These are phyloP conservation scores for Phenganax marumi DNA, from an alignment of 92 coral and sea anemone genomes.

Conservation along the genomic window DNA sequence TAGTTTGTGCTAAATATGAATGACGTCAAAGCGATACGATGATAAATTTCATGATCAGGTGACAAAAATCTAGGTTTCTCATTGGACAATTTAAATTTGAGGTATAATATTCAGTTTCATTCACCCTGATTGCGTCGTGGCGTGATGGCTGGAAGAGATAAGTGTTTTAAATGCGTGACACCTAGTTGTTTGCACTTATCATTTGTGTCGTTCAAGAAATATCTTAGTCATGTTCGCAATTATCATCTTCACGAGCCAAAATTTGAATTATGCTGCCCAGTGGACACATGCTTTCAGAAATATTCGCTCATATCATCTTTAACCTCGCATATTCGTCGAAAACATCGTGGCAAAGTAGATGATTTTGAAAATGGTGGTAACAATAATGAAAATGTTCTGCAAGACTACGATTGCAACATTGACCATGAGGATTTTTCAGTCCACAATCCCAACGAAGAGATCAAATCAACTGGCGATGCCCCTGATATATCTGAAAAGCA, in stretches of 20 bases:
- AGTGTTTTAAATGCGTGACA: slow-evolving; percentile 14
- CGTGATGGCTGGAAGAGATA: neutral
- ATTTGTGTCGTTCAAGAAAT: slow-evolving; percentile 17
- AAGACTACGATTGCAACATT: neutral
- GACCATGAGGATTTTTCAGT: neutral
- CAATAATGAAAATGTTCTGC: neutral
- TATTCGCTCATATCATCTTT: slow-evolving; percentile 45
- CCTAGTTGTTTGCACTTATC: slow-evolving; percentile 26
- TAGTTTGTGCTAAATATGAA: no score
- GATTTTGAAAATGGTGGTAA: neutral
- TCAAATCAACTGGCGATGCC: neutral
- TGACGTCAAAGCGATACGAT: no score
- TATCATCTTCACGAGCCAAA: slow-evolving; percentile 34
- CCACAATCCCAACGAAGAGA: neutral
- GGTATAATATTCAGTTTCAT: no score
- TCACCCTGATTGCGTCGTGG: no score
- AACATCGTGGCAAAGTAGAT: slow-evolving; percentile 37
- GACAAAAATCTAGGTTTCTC: no score
- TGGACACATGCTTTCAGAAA: slow-evolving; percentile 24
- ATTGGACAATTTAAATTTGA: no score
- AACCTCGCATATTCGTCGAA: slow-evolving; percentile 50
- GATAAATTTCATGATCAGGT: no score
- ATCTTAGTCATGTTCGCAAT: slow-evolving; percentile 21
- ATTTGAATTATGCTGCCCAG: slow-evolving; percentile 45
- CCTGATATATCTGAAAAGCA: slow-evolving; percentile 3